Percentiles rank a stretch among this genome's conserved stretches.
Conservation (phyloP, 1,140 invertebrate genomes). For the Orussus abietinus region DNA sequence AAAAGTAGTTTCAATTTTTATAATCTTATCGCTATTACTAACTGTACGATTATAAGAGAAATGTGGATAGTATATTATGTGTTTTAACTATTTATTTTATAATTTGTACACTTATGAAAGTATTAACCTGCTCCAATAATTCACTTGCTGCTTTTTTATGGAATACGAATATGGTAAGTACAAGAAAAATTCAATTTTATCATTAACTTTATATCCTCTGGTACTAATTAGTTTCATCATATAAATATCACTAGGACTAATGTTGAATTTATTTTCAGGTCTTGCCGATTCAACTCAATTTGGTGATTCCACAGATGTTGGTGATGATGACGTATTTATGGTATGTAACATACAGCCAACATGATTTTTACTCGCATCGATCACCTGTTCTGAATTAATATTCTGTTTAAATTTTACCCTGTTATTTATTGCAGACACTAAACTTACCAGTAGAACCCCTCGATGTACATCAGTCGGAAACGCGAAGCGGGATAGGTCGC, state of each 20-base stretch:
- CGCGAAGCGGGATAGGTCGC: slow-evolving; percentile 44
- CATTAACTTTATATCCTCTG: slow-evolving; percentile 8
- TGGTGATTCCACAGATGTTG: slow-evolving; percentile 58
- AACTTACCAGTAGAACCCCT: slow-evolving; percentile 73
- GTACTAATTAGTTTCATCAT: not conserved
- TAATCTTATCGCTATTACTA: no score
- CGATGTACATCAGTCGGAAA: slow-evolving; percentile 64
- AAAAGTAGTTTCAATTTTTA: no score
- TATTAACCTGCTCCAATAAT: no score
- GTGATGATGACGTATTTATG: slow-evolving; percentile 84
- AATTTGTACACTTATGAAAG: no score
- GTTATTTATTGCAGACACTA: slow-evolving; percentile 61
- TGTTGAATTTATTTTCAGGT: slow-evolving; percentile 43
- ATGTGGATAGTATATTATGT: no score
- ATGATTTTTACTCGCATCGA: slow-evolving; percentile 2
- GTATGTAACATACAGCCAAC: slow-evolving; percentile 49
- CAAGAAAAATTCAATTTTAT: no score
- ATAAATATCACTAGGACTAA: slow-evolving; percentile 1
- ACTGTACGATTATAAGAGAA: no score
- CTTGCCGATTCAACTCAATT: slow-evolving; percentile 53
- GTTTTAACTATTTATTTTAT: no score
- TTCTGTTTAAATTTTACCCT: slow-evolving; percentile 7
- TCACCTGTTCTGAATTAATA: slow-evolving; percentile 13
- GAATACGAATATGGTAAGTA: slow-evolving; percentile 31
- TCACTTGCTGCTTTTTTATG: slow-evolving; percentile 27